Conservation (phyloP, 2,797 vertebrate genomes). For the Sebastes variabilis region DNA sequence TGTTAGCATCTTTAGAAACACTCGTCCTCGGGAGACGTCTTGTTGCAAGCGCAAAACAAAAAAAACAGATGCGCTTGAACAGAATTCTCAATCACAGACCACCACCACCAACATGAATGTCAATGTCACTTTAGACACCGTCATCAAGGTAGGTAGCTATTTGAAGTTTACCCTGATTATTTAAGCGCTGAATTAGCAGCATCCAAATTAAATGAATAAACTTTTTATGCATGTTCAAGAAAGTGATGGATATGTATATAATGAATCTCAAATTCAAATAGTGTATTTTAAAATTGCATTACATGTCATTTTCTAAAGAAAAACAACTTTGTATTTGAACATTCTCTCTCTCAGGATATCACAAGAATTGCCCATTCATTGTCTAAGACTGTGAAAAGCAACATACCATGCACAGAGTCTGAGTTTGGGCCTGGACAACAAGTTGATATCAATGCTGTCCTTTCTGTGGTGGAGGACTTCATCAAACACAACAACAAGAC, state of each 20-base stretch:
- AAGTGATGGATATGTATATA: not conserved
- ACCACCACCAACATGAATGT: slow-evolving; percentile 32
- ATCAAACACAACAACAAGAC: slow-evolving; percentile 78
- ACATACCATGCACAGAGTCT: slow-evolving; percentile 57
- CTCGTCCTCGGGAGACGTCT: slow-evolving; percentile 54
- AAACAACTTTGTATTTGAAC: not conserved
- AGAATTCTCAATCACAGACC: slow-evolving; percentile 46
- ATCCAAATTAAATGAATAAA: not conserved
- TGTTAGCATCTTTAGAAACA: slow-evolving; percentile 91
- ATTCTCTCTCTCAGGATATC: slow-evolving; percentile 81
- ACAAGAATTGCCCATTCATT: slow-evolving; percentile 83
- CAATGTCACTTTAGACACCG: slow-evolving; percentile 81
- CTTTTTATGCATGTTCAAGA: not conserved
- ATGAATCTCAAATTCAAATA: not conserved
- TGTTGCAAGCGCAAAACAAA: slow-evolving; percentile 64
- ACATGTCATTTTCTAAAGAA: not conserved
- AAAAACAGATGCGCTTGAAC: slow-evolving; percentile 54
- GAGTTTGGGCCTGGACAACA: slow-evolving; percentile 65
- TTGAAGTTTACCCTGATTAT: not conserved
- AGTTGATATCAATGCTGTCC: slow-evolving; percentile 84
- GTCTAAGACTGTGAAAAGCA: slow-evolving; percentile 81
- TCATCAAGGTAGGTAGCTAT: slow-evolving; percentile 80
- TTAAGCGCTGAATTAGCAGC: not conserved
- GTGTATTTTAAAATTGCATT: not conserved
- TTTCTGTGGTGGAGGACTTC: slow-evolving; percentile 86